Percentiles rank a stretch among this genome's conserved stretches.
Evolutionary conservation across 1,140 invertebrate species (phyloP).

Genomic region (Drosophila carrolli): DNA sequence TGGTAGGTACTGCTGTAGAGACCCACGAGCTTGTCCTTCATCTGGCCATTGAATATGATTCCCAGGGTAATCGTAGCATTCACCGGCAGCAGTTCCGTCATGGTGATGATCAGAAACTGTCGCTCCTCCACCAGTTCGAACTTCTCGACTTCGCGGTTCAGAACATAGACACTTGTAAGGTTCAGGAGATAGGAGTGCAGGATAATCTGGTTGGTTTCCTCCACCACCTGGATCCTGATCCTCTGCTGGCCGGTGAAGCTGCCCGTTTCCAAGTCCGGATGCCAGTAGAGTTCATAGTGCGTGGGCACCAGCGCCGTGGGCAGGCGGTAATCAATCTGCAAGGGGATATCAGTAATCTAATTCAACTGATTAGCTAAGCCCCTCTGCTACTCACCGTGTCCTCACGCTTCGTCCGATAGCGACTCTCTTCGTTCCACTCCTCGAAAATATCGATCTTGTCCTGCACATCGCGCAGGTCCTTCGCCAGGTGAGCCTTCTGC

Average conservation of each 20-base stretch:
- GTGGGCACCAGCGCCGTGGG: conserved; percentile 88
- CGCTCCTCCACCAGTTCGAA: conserved; percentile 56
- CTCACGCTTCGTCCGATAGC: conserved; percentile 10
- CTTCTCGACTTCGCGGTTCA: conserved; percentile 30
- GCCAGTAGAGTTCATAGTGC: conserved; percentile 91
- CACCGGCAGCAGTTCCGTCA: conserved; percentile 39
- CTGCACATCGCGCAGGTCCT: conserved; percentile 55
- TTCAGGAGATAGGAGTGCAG: conserved; percentile 88
- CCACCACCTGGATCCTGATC: conserved; percentile 87
- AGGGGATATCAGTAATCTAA: neutral
- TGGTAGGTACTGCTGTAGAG: conserved; percentile 85
- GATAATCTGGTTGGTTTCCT: conserved; percentile 87
- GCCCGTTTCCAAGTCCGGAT: conserved; percentile 89
- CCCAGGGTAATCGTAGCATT: conserved; percentile 45
- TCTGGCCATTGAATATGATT: conserved; percentile 84
- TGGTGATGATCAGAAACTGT: conserved; percentile 67
- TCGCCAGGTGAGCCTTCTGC: conserved; percentile 48
- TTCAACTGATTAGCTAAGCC: neutral
- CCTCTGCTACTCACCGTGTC: conserved; percentile 25
- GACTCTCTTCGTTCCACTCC: neutral
- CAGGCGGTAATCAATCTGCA: conserved; percentile 86
- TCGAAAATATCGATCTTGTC: conserved; percentile 58
- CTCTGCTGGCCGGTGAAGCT: conserved; percentile 89
- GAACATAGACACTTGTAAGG: conserved; percentile 59
- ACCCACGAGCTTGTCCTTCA: conserved; percentile 85